Conservation (phyloP, 1,140 invertebrate species). For the Microplitis mediator region DNA sequence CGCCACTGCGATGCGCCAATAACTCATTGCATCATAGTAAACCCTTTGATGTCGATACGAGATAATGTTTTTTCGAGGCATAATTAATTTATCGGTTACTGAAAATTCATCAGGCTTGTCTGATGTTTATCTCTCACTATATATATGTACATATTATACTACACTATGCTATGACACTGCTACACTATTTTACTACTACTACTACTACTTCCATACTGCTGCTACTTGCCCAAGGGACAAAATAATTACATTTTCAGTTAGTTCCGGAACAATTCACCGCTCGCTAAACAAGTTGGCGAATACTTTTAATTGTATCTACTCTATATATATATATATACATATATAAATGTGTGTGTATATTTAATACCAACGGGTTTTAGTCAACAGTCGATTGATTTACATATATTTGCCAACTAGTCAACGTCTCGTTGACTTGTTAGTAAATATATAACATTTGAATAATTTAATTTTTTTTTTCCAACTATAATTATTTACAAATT, state of each 20-base stretch:
- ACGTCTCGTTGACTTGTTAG: no score
- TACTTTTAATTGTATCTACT: conserved; percentile 13
- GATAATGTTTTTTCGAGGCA: conserved; percentile 3
- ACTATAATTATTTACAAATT: no score
- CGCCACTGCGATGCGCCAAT: not conserved
- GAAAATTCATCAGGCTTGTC: not conserved
- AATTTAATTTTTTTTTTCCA: no score
- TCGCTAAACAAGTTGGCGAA: conserved; percentile 11
- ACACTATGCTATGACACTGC: not conserved
- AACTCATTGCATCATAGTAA: not conserved
- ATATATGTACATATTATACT: not conserved
- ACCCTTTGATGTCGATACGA: not conserved
- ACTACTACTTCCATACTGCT: no score
- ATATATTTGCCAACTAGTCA: no score
- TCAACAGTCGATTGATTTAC: not conserved
- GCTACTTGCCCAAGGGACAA: not conserved
- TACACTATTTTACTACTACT: no score
- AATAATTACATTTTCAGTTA: conserved; percentile 13
- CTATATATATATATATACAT: not conserved
- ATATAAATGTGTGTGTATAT: no score
- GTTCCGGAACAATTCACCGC: conserved; percentile 9
- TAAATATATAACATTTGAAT: no score
- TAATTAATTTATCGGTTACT: conserved; percentile 13
- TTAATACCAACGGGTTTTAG: not conserved
- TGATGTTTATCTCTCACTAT: not conserved